Evolutionary conservation across 1,140 invertebrate species (phyloP).

Genomic region (Eupeodes corollae): DNA sequence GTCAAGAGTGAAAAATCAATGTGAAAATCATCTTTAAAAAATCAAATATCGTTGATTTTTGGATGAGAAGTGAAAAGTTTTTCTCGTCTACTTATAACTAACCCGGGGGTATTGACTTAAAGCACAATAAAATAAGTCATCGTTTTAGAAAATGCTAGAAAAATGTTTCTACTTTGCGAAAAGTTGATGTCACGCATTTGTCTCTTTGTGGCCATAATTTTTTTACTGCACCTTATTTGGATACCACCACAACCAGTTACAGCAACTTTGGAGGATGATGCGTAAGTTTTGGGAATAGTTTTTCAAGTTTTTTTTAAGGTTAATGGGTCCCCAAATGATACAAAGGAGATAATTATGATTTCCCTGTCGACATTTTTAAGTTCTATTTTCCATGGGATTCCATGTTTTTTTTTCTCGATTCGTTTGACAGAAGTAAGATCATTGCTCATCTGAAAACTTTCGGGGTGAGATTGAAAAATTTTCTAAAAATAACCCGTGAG

Average conservation of each 20-base stretch:
- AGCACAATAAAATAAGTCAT: no score
- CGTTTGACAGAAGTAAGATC: conserved; percentile 5
- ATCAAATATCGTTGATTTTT: no score
- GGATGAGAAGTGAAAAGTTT: no score
- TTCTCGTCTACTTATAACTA: no score
- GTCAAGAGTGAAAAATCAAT: no score
- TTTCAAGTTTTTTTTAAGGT: neutral
- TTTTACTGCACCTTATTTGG: conserved; percentile 26
- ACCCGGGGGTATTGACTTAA: no score
- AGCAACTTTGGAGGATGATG: conserved; percentile 33
- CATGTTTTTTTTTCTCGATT: conserved; percentile 7
- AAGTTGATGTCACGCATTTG: conserved; percentile 38
- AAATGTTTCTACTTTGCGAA: conserved; percentile 35
- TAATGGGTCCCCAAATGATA: conserved; percentile 6
- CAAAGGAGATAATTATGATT: conserved; percentile 21
- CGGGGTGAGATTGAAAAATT: no score
- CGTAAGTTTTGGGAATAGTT: conserved; percentile 19
- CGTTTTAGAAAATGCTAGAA: conserved; percentile 30
- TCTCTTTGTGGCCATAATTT: conserved; percentile 37
- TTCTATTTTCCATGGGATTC: conserved; percentile 1
- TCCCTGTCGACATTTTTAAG: conserved; percentile 31
- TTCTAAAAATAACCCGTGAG: no score
- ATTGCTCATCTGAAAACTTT: neutral
- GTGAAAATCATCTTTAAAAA: no score
- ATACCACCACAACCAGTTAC: conserved; percentile 26